Evolutionary conservation across 2,888 invertebrate genomes (phyloP), one percentile per base, ranked within the genome.

Genomic region (Calameuta pallipes): DNA sequence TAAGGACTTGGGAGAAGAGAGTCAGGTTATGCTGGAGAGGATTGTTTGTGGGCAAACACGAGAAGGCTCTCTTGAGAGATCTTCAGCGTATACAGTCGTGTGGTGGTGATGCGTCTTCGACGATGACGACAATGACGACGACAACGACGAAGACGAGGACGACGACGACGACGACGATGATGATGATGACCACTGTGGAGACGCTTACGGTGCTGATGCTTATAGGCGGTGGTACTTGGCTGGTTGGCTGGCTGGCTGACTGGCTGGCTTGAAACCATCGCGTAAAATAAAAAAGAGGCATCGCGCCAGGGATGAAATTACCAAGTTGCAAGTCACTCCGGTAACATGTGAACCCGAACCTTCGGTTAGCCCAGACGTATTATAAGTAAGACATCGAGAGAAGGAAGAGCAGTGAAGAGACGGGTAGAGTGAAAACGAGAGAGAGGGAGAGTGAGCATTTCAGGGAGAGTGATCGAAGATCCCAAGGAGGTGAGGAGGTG

Each of bases 321-420:
- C 87, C 87, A 89, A 89, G 88, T 84, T 89, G 89, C 90, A 89
- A 90, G 90, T 90, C 90, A 90, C 84, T 84, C 83, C 82, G 81
- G 85, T 82, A 88, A 87, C 86, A 82, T 84, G 83, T 85, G 83
- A 84, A 76, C 75, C 68, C 69, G 56, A 56, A 79, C 76, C 74
- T 79, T 76, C 74, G 77, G 56, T 56, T 35, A 34, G 70, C 70
- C 70, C 70, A 33, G 70, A 30, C 70, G 80, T 84, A 85, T 85
- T 86, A 86, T 84, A 86, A 86, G 84, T 86, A 86, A 86, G 85
- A 86, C 84, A 83, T 86, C 82, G 83, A 74, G 78, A 70, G 70
- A 33, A 70, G 70, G 70, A 70, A 41, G 41, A 41, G 41, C 41
- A 41, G 70, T 9, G 36, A 12, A 6, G 76, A 79, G 81, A 82